Percentiles rank a stretch among this genome's conserved stretches.
Evolutionary conservation across 2,113 vertebrate species (phyloP).

Genomic region (Macroglossus sobrinus): DNA sequence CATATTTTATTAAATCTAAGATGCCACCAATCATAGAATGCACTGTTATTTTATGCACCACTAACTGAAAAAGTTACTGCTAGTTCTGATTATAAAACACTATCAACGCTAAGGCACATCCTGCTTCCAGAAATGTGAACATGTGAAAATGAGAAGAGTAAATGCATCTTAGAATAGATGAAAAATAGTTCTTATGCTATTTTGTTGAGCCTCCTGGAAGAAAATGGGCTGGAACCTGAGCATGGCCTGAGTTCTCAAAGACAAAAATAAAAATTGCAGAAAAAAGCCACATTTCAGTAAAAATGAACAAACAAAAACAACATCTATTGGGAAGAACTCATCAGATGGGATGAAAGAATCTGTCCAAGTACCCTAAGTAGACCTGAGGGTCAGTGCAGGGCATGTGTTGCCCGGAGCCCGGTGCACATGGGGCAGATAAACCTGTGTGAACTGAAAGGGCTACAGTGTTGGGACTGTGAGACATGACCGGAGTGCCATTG

Average conservation of each 20-base stretch:
- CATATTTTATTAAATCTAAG: not conserved
- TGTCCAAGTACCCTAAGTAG: not conserved
- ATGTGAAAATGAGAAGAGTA: not conserved
- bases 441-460: too few species aligned
- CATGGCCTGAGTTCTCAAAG: not conserved
- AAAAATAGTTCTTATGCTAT: not conserved
- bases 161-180: not conserved
- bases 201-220: not conserved
- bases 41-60: not conserved
- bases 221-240: not conserved
- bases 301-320: not conserved
- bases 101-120: not conserved
- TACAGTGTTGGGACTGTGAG: too few species aligned
- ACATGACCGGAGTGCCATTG: rapidly evolving
- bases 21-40: not conserved
- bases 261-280: not conserved
- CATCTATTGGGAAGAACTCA: too few species aligned
- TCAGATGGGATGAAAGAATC: rapidly evolving
- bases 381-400: rapidly evolving
- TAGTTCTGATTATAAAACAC: not conserved
- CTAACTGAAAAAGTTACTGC: not conserved
- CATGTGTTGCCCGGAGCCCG: not conserved
- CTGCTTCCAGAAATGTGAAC: not conserved
- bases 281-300: not conserved
- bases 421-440: too few species aligned